Percentiles rank a stretch among this genome's conserved stretches.
Evolutionary conservation across 2,113 vertebrate genomes (phyloP).

Genomic region (Peromyscus californicus): DNA sequence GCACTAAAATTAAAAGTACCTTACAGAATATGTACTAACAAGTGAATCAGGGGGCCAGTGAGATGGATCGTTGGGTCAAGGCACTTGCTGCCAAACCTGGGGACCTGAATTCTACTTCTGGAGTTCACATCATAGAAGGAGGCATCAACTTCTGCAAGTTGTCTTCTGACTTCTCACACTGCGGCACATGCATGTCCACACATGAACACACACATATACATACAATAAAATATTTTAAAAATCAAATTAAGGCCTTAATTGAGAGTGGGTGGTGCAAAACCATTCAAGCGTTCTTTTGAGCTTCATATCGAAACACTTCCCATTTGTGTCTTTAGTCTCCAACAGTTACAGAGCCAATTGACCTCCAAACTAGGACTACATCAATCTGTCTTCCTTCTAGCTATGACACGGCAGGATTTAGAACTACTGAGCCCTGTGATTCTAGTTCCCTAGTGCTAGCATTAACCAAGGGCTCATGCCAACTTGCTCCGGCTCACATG

Average conservation of each 20-base stretch:
- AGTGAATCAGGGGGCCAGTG: neutral
- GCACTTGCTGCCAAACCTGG: no score
- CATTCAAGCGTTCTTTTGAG: neutral
- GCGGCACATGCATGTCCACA: no score
- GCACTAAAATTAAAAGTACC: neutral
- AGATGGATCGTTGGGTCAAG: neutral
- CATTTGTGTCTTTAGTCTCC: conserved; percentile 4
- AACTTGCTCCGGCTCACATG: neutral
- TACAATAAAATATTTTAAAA: neutral
- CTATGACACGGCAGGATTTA: neutral
- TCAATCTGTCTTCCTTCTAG: conserved; percentile 29
- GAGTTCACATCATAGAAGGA: neutral
- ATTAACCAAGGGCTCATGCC: neutral
- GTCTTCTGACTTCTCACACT: neutral
- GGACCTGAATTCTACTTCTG: neutral
- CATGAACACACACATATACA: neutral
- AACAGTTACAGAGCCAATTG: neutral
- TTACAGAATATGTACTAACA: neutral
- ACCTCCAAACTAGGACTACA: neutral
- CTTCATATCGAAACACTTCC: neutral
- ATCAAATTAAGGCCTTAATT: neutral
- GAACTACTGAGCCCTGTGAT: neutral
- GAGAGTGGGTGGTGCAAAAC: neutral
- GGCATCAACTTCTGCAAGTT: neutral
- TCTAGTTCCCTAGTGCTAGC: neutral